phyloP scores from a whole-genome alignment of 64 coral and sea anemone species.

The Montipora foliosa region DNA sequence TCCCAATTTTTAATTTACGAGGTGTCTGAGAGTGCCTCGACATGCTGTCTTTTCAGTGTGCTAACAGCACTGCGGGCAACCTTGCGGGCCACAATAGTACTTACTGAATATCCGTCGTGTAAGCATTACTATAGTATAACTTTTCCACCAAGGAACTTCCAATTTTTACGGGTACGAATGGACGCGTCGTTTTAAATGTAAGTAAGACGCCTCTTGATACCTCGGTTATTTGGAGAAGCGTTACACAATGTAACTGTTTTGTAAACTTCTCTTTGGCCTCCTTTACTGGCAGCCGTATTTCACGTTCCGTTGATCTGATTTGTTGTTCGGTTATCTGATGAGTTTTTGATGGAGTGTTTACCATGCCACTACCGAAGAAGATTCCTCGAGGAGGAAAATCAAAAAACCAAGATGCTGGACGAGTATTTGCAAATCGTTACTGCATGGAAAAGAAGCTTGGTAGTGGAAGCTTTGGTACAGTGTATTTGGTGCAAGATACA shows the following conservation, averaged over 20 bases:
- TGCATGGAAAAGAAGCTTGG: slow-evolving; percentile 79
- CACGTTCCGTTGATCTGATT: background rate
- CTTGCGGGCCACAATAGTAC: too few species aligned
- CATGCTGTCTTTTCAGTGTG: slow-evolving; percentile 26
- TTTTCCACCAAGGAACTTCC: background rate
- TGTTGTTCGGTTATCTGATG: background rate
- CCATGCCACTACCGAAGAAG: slow-evolving; percentile 93
- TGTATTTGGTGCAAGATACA: slow-evolving; percentile 94
- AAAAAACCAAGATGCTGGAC: slow-evolving; percentile 67
- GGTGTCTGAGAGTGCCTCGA: slow-evolving; percentile 73
- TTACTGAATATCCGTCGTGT: background rate
- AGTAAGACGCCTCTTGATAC: background rate
- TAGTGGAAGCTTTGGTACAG: slow-evolving; percentile 92
- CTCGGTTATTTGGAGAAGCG: background rate
- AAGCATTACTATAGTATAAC: background rate
- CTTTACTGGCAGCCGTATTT: background rate
- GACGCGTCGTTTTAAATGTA: too few species aligned
- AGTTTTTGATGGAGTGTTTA: slow-evolving; percentile 13
- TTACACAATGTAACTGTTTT: background rate
- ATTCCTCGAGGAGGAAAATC: slow-evolving; percentile 80
- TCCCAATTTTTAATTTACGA: slow-evolving; percentile 94
- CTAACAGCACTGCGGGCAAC: too few species aligned
- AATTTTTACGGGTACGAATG: too few species aligned
- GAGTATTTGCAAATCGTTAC: slow-evolving; percentile 93
- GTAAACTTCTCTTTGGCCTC: background rate